Percentiles rank a stretch among this genome's conserved stretches.
These are phyloP conservation scores for Hipposideros larvatus DNA, from an alignment of 2,797 vertebrate genomes.

Conservation along the genomic window DNA sequence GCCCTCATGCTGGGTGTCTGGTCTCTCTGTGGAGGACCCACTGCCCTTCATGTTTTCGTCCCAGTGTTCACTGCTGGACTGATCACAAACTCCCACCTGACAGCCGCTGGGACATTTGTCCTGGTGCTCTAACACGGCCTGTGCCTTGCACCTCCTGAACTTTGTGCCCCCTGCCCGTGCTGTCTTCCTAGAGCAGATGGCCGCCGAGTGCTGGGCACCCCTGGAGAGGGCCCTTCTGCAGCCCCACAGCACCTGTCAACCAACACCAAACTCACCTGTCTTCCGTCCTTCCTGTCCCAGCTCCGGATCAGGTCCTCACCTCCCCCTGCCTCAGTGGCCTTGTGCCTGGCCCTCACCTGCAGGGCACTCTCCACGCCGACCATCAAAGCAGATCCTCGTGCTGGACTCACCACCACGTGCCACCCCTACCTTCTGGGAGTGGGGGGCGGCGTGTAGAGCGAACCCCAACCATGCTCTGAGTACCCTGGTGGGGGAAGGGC, in stretches of 20 bases:
- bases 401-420: accelerated
- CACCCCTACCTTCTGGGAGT: too few species aligned
- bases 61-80: not conserved
- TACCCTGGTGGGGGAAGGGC: not conserved
- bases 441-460: not conserved
- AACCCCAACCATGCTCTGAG: not conserved
- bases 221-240: not conserved
- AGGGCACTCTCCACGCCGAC: not conserved
- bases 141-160: not conserved
- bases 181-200: not conserved
- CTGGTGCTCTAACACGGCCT: not conserved
- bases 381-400: not conserved
- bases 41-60: not conserved
- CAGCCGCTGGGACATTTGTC: not conserved
- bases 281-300: too few species aligned
- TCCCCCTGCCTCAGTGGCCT: not conserved
- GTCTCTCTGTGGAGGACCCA: not conserved
- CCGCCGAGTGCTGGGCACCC: not conserved
- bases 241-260: not conserved
- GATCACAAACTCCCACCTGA: too few species aligned
- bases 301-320: not conserved
- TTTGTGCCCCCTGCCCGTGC: not conserved
- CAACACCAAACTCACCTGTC: too few species aligned
- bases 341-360: accelerated
- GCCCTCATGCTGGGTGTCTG: not conserved